Percentiles rank a stretch among this genome's conserved stretches.
phyloP scores from a whole-genome alignment of 2,797 vertebrate genomes.

The Cuculus canorus region DNA sequence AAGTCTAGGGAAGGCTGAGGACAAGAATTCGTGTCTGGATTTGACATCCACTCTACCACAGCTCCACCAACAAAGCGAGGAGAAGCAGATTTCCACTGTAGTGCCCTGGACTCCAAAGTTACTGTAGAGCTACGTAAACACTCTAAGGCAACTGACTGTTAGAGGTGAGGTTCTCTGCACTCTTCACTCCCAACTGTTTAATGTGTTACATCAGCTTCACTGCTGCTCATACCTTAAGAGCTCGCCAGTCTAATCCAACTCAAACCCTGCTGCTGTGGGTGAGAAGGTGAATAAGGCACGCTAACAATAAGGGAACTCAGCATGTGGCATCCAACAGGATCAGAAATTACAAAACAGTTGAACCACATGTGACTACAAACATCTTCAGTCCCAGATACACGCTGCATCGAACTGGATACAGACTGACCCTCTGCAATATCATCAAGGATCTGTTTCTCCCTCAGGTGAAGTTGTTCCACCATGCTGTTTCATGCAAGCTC shows the following conservation, averaged over 20 bases:
- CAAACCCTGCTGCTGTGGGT: not conserved
- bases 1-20: not conserved
- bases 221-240: not conserved
- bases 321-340: not conserved
- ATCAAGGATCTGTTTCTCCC: not conserved
- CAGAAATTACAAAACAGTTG: not conserved
- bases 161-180: not conserved
- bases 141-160: not conserved
- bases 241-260: not conserved
- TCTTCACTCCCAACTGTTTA: not conserved
- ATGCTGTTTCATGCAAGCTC: not conserved
- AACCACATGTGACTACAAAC: accelerated
- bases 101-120: not conserved
- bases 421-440: not conserved
- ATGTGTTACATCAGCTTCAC: not conserved
- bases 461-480: not conserved
- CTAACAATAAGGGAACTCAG: not conserved
- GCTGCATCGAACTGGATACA: not conserved
- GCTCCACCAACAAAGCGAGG: not conserved
- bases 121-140: not conserved
- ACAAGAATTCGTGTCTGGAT: not conserved
- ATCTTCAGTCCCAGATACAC: not conserved
- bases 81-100: not conserved
- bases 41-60: not conserved
- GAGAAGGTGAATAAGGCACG: not conserved